Evolutionary conservation across 2,888 invertebrate genomes (phyloP), one percentile per base, ranked within the genome.

Genomic region (Cyaniris semiargus): DNA sequence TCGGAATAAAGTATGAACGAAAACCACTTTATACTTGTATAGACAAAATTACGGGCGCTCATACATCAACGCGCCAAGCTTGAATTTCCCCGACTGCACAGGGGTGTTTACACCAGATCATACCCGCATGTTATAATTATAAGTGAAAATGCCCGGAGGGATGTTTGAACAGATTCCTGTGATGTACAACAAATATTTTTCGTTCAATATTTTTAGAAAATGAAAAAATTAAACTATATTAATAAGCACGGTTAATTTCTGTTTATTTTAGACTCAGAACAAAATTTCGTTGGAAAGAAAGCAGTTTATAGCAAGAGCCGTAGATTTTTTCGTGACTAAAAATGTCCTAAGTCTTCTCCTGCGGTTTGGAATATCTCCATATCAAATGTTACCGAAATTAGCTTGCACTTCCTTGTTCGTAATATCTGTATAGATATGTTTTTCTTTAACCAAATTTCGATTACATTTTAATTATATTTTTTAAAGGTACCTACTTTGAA

Each of bases 141-240:
- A 66, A 66, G 66, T 66, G 66, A 15, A 66, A 66, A 66, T 27
- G 66, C 15, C 66, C 27, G 13, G 31, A 13, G 66, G 66, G 60
- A 10, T 23, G 60, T 60, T 31, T 66, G 66, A 66, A 66, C 60
- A 60, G 60, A 60, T 60, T 60, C 23, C 66, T 31, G 66, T 31
- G 66, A 66, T 27, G 27, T 21, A 8, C 15, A 66, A 2, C 27
- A 31, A 66, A 66, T 31, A 66, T 66, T 60, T 66, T 27, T 13
- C 23, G 15, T 66, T 6, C 27, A 66, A 66, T 66, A 66, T 66
- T 66, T 66, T 66, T 66, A 66, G 66, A 66, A 15, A 58, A 58
- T 15, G 15, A 66, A 31, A 66, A 66, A 15, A 7, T 23, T 13
- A 13, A 27, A 6, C 0, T 6, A 66, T 18, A 66, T 31, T 60